Evolutionary conservation across 2,797 vertebrate species (phyloP).

Genomic region (Parambassis ranga): DNA sequence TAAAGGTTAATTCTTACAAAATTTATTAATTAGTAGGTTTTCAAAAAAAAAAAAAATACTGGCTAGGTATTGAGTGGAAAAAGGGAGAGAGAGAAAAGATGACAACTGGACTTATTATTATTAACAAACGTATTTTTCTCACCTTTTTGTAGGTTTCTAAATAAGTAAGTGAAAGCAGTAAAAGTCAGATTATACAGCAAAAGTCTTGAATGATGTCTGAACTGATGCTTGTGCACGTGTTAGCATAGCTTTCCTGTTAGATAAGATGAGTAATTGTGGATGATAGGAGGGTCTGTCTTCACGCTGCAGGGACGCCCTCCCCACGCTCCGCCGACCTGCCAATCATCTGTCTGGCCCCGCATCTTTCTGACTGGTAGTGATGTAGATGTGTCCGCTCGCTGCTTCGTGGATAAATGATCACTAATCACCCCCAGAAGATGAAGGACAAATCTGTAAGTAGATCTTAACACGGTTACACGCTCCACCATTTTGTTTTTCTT

Average conservation of each 20-base stretch:
- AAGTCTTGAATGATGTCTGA: background rate
- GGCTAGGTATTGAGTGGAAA: no score
- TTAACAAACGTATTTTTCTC: no score
- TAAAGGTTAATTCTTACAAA: no score
- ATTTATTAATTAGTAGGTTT: no score
- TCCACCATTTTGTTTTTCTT: background rate
- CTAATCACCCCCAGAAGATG: constrained; percentile 48
- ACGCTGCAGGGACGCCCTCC: constrained; percentile 48
- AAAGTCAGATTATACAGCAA: background rate
- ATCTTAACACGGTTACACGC: background rate
- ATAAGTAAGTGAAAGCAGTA: no score
- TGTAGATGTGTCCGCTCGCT: constrained; percentile 14
- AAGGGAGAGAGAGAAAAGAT: no score
- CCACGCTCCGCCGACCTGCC: constrained; percentile 46
- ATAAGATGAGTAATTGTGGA: constrained; percentile 22
- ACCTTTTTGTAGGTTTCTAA: no score
- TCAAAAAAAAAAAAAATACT: no score
- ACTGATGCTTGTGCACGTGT: background rate
- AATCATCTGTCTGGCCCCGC: constrained; percentile 53
- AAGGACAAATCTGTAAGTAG: constrained; percentile 69
- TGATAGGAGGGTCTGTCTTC: constrained; percentile 46
- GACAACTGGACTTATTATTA: no score
- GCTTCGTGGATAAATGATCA: constrained; percentile 60
- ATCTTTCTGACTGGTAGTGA: constrained; percentile 35
- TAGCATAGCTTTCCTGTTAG: constrained; percentile 1